These are phyloP conservation scores for Python bivittatus DNA, from an alignment of 2,113 vertebrate species.

Conservation along the genomic window DNA sequence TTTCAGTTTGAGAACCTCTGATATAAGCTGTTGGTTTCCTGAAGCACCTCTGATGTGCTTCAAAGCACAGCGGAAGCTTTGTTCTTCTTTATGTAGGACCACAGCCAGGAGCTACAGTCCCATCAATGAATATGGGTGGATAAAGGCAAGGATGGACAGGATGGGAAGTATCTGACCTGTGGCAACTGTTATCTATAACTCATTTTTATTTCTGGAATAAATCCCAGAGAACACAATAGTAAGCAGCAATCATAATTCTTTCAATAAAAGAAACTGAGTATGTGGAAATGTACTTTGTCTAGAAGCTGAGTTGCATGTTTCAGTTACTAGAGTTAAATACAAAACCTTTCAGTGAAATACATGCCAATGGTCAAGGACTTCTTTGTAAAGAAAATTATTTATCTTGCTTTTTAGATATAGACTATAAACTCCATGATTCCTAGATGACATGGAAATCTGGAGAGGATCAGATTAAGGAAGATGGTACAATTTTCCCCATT, in stretches of 20 bases:
- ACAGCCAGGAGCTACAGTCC: conserved; percentile 49
- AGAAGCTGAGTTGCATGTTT: conserved; percentile 20
- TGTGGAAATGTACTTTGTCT: conserved; percentile 44
- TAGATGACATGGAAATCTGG: no score
- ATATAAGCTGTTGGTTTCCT: background rate
- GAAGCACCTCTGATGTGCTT: conserved; percentile 33
- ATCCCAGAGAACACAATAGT: conserved; percentile 34
- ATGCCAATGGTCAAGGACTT: background rate
- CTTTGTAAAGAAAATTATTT: background rate
- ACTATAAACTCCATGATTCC: no score
- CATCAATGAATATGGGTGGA: conserved; percentile 22
- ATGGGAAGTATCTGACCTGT: conserved; percentile 43
- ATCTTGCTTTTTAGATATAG: no score
- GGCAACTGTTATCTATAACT: conserved; percentile 42
- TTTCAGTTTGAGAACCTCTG: background rate
- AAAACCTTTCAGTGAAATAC: background rate
- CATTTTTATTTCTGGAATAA: conserved; percentile 58
- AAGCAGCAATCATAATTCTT: conserved; percentile 41
- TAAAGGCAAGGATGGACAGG: conserved; percentile 22
- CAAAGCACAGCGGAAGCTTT: conserved; percentile 40
- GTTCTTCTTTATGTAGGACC: conserved; percentile 25
- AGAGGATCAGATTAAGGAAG: no score
- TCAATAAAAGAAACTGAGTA: conserved; percentile 37
- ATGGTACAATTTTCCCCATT: no score
- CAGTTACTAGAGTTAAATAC: conserved; percentile 40